Evolutionary conservation across 2,113 vertebrate species (phyloP).

Genomic region (Catagonus wagneri): DNA sequence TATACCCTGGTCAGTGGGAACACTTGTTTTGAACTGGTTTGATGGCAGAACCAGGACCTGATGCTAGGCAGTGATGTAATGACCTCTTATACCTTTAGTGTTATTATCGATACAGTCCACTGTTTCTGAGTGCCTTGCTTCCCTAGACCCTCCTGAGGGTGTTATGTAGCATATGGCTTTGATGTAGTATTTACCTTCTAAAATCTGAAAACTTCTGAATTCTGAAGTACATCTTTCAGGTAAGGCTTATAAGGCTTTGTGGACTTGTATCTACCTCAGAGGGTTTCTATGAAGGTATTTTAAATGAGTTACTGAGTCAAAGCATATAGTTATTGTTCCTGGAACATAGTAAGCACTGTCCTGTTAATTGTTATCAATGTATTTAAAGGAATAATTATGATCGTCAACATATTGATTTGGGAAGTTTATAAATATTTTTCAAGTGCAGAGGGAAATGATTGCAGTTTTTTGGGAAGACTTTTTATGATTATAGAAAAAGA

Average conservation of each 20-base stretch:
- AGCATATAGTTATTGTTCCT: not conserved
- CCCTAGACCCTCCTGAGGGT: not conserved
- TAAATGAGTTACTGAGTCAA: conserved; percentile 19
- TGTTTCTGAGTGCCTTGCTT: conserved; percentile 22
- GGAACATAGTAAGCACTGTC: not conserved
- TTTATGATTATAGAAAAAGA: conserved; percentile 35
- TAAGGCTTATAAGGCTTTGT: not conserved
- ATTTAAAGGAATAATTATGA: not conserved
- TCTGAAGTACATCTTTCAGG: conserved; percentile 7
- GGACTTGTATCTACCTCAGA: not conserved
- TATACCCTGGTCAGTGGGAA: not conserved
- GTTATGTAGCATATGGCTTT: not conserved
- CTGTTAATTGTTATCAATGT: not conserved
- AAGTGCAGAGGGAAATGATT: not conserved
- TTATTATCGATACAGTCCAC: not conserved
- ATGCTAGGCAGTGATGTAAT: not conserved
- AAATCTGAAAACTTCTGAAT: not conserved
- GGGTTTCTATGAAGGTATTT: not conserved
- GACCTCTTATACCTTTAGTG: not conserved
- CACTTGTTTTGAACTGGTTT: not conserved
- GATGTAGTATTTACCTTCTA: not conserved
- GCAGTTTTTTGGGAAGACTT: conserved; percentile 25
- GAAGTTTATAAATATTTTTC: not conserved
- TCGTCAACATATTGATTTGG: not conserved
- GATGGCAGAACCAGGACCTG: not conserved